Base-by-base conservation (phyloP, 2,113 vertebrate genomes). In the Dascyllus trimaculatus region DNA sequence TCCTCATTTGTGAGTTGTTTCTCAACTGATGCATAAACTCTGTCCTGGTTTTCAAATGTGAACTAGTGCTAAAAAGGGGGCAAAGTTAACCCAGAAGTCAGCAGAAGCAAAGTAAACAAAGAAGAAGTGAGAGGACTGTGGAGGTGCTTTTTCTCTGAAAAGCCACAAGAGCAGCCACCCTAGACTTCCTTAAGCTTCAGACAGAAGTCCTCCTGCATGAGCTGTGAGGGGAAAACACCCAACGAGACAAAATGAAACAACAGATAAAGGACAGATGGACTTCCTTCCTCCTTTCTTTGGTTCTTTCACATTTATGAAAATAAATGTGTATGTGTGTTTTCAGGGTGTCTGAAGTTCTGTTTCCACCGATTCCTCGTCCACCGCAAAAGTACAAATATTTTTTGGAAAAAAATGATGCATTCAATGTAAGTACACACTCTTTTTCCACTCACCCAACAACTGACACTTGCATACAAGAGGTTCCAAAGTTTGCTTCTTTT, bases 321-420 rank as follows among this genome's bases (percentile, higher is more conserved):
- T 35, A 9, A 53, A 15, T 59, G 29, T 78, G 21, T 84, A 17
- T 59, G 32, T 72, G n/a, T 78, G 17, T 77, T 14, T 88, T 82
- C 58, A 93, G 91, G 76, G 14, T 93, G 40, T 43, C 19, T 4
- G 26, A 85, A 10, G 11, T 88, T 35, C 49, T 93, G 45, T 93
- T 90, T 17, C 91, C 93, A 52, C 82, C 76, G 1, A 93, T 93
- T 67, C 91, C 91, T 17, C 60, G 45, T 0, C 91, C 89, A 0
- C 84, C 93, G 0, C 18, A 3, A 1, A 86, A 88, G 75, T 93
- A 91, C 71, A 88, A 81, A 60, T 4, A 66, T 19, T 81, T 90
- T 59, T 51, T 93, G 38, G 85, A 92, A 65, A 90, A 68, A 75
- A 79, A 19, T 0, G 79, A 88, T n/a, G 9, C 63, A 1, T 56